Evolutionary conservation across 1,140 invertebrate genomes (phyloP).

Genomic region (Drosophila mauritiana): DNA sequence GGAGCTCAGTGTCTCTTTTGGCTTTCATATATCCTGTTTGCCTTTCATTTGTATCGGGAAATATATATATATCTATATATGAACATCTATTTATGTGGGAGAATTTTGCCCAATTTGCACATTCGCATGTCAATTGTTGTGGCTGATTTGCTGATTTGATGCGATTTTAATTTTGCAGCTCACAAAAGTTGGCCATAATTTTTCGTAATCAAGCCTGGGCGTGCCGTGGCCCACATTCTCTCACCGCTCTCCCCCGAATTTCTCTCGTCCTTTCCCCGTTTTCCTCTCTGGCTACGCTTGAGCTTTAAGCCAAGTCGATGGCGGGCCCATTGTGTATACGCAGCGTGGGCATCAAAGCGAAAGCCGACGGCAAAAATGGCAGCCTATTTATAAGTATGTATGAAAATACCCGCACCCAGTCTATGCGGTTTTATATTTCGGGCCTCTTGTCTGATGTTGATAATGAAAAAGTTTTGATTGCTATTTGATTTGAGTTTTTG

Average conservation of each 20-base stretch:
- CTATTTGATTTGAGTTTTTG: constrained; percentile 79
- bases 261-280: constrained; percentile 1
- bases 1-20: constrained; percentile 34
- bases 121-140: constrained; percentile 57
- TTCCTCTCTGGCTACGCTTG: constrained; percentile 19
- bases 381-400: constrained; percentile 74
- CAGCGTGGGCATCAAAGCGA: constrained; percentile 67
- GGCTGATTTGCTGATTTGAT: constrained; percentile 57
- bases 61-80: neutral
- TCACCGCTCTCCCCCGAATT: neutral
- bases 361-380: constrained; percentile 60
- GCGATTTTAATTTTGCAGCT: constrained; percentile 53
- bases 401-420: constrained; percentile 34
- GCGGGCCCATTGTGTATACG: constrained; percentile 61
- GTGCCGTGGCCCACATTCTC: constrained; percentile 32
- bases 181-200: constrained; percentile 39
- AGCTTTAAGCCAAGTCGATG: constrained; percentile 48
- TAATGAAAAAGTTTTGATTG: constrained; percentile 81
- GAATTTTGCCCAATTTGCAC: constrained; percentile 45
- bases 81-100: neutral
- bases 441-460: constrained; percentile 56
- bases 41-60: constrained; percentile 38
- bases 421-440: constrained; percentile 66
- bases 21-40: constrained; percentile 35
- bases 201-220: constrained; percentile 45